Evolutionary conservation across 2,888 invertebrate genomes (phyloP), one percentile per base, ranked within the genome.

Genomic region (Cephus sareptanus): DNA sequence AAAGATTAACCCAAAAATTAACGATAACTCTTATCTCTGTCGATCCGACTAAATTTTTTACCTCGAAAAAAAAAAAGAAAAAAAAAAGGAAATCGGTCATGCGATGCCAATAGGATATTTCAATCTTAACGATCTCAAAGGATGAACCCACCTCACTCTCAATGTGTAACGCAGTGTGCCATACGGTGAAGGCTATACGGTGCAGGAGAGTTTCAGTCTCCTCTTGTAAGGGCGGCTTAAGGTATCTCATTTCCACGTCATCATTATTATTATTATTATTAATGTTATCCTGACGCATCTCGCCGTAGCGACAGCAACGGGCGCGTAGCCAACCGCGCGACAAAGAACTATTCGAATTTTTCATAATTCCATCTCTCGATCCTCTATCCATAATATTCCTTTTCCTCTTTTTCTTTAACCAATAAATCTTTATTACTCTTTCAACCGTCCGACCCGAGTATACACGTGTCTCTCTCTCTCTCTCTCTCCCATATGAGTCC

Each of bases 161-260:
- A 83, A 96, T 93, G 88, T 95, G 94, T 89, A 96, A 94, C 73
- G 95, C 95, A 77, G 95, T 95, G 84, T 95, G 94, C 95, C 95
- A 96, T 80, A 96, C 93, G 40, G 95, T 95, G 87, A 96, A 95
- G 69, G 96, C 96, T 68, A 96, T 93, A 79, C 95, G 93, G 87
- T 95, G 95, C 81, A 96, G 92, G 84, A 95, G 92, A 79, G 94
- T 93, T 83, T 93, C 93, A 15, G 94, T 94, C 75, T 94, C 93
- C 78, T 91, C 90, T 80, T 87, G 85, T 92, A 70, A 33, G 70
- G 70, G 70, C 33, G 70, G 70, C 70, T 70, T 70, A 12, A 33
- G 31, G 31, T 33, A 1, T 33, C 70, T 30, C 70, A 15, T 33
- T 33, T 4, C 31, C 30, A 30, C 70, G 30, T 75, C 76, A 76